Evolutionary conservation across 1,140 invertebrate species (phyloP).

Genomic region (Lasaia peninsularis): DNA sequence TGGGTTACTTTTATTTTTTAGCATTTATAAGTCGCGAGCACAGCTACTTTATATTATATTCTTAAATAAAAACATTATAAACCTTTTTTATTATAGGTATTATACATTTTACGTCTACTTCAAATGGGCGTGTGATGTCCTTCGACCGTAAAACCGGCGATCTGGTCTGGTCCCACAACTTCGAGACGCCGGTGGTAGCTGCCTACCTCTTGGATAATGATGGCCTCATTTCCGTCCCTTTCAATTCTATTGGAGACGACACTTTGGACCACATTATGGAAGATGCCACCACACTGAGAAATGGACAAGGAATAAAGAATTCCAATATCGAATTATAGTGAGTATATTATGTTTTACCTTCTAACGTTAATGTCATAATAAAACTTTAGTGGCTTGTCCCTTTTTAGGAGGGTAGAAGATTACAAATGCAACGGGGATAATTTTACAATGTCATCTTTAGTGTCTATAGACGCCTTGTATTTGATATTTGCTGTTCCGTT

Average conservation of each 20-base stretch:
- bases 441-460: too few species aligned
- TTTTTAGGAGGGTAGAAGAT: too few species aligned
- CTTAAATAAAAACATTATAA: neutral
- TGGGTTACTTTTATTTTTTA: too few species aligned
- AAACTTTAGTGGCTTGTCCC: too few species aligned
- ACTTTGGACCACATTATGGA: conserved; percentile 86
- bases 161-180: conserved; percentile 91
- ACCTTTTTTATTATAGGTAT: conserved; percentile 80
- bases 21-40: too few species aligned
- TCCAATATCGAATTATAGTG: conserved; percentile 87
- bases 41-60: too few species aligned
- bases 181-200: conserved; percentile 93
- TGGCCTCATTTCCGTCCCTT: conserved; percentile 91
- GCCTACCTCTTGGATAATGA: conserved; percentile 89
- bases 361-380: neutral
- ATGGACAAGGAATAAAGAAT: conserved; percentile 77
- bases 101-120: conserved; percentile 92
- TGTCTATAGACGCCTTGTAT: too few species aligned
- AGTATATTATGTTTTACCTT: conserved; percentile 54
- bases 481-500: too few species aligned
- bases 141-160: conserved; percentile 85
- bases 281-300: conserved; percentile 79
- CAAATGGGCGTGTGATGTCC: conserved; percentile 90
- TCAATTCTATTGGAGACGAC: conserved; percentile 92
- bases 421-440: too few species aligned